Evolutionary conservation across 2,113 vertebrate genomes (phyloP), one percentile per base, ranked within the genome.

Genomic region (Columba janthina): DNA sequence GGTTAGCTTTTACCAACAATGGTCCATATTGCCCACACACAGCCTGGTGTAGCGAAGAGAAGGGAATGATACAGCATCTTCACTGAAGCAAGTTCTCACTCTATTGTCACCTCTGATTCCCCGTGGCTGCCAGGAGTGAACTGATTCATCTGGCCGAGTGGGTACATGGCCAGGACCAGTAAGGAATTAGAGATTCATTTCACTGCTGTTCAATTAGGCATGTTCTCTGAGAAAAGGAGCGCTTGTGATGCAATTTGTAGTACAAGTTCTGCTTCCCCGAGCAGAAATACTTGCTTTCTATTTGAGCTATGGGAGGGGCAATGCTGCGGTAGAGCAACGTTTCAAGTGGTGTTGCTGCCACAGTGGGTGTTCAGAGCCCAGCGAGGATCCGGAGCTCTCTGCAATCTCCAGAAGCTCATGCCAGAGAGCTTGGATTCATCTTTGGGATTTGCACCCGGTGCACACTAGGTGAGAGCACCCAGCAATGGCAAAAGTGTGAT

Each of bases 211-310:
- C 94, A 93, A 34, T 60, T 16, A 80, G 78, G 78, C 42, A 61
- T 13, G 42, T 65, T 93, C 78, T 83, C 85, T 61, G 56, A 80
- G 69, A 84, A 77, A 94, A 74, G 0, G 2, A 64, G 46, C 0
- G 15, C 51, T 65, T 74, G 48, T 51, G 82, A 56, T 77, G 78
- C 75, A 85, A 94, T 93, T 93, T 95, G 85, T 71, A 80, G 32
- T 26, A 86, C 32, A 76, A 77, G 48, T 84, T 96, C 90, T 95
- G 92, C 93, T 94, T 53, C 75, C 77, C 72, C 0, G 29, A 96
- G 88, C 93, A 95, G 93, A 91, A 95, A 91, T 51, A 66, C 38
- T 90, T 62, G 51, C 20, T 58, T 75, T 70, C 51, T 26, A 22
- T 5, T 5, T 38, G 38, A 85, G 61, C 29, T n/a, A 14, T 2